Conservation (phyloP, 2,113 vertebrate genomes). For the Microtus richardsoni region DNA sequence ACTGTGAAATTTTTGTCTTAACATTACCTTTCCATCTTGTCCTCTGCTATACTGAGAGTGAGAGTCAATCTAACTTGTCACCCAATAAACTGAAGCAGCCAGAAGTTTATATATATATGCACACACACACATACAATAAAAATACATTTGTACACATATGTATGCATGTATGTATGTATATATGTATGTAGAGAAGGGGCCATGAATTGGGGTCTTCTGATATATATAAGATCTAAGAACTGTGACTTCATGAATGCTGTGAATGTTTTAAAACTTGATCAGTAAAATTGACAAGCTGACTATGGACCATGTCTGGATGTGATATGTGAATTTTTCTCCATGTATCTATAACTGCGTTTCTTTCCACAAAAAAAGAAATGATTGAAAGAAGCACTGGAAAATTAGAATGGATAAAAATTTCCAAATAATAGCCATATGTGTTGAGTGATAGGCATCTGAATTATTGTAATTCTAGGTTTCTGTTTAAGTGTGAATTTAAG, state of each 20-base stretch:
- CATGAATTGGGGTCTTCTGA: background rate
- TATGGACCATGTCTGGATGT: conserved; percentile 23
- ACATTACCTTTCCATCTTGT: background rate
- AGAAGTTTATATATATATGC: background rate
- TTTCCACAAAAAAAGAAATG: background rate
- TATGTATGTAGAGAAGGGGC: background rate
- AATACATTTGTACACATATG: too few species aligned
- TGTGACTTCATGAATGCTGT: conserved; percentile 40
- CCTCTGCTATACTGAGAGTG: background rate
- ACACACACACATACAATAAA: too few species aligned
- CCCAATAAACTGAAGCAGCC: background rate
- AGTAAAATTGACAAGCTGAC: conserved; percentile 26
- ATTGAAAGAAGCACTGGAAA: conserved; percentile 33
- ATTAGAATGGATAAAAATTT: background rate
- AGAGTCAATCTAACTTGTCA: conserved; percentile 50
- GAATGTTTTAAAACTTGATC: conserved; percentile 59
- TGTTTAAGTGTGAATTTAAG: background rate
- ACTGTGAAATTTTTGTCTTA: background rate
- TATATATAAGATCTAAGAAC: conserved; percentile 51
- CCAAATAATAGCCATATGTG: conserved; percentile 25
- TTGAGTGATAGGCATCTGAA: background rate
- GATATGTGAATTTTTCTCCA: conserved; percentile 28
- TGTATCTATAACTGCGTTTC: conserved; percentile 42
- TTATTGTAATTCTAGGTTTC: background rate
- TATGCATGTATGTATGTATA: too few species aligned